A percentile compares a stretch with the other conserved stretches of the same genome.
Evolutionary conservation across 2,797 vertebrate genomes (phyloP).

Genomic region (Anas flavirostris): DNA sequence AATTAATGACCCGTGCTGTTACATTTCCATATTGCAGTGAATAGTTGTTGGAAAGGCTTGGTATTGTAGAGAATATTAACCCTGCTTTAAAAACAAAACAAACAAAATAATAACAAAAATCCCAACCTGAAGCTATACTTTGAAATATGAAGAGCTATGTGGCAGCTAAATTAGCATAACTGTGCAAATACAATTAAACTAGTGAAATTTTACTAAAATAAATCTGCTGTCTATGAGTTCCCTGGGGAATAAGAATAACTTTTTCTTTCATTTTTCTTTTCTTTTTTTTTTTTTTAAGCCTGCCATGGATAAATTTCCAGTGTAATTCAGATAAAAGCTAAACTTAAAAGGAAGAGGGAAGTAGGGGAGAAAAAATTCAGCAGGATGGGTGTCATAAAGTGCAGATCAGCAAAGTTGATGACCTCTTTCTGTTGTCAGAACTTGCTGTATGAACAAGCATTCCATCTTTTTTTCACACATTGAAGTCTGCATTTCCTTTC

Average conservation of each 20-base stretch:
- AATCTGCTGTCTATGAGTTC: not conserved
- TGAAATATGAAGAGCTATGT: not conserved
- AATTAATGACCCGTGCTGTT: not conserved
- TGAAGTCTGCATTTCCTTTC: not conserved
- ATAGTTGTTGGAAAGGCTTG: not conserved
- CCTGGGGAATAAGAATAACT: rapidly evolving
- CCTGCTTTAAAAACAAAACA: not conserved
- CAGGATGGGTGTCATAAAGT: not conserved
- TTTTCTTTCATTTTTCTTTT: not conserved
- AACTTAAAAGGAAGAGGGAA: not conserved
- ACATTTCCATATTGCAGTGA: not conserved
- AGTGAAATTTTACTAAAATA: not conserved
- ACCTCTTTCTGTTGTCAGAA: not conserved
- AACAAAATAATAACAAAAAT: not conserved
- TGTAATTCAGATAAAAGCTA: not conserved
- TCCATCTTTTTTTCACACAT: not conserved
- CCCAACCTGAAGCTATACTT: not conserved
- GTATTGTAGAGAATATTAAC: not conserved
- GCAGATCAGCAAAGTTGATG: not conserved
- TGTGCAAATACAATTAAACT: not conserved
- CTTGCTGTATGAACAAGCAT: not conserved
- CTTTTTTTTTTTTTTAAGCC: not conserved
- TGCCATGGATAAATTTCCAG: not conserved
- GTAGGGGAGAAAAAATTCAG: not conserved
- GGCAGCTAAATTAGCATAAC: not conserved